Percentiles rank a stretch among this genome's conserved stretches.
Evolutionary conservation across 2,797 vertebrate species (phyloP).

Genomic region (Ataeniobius toweri): DNA sequence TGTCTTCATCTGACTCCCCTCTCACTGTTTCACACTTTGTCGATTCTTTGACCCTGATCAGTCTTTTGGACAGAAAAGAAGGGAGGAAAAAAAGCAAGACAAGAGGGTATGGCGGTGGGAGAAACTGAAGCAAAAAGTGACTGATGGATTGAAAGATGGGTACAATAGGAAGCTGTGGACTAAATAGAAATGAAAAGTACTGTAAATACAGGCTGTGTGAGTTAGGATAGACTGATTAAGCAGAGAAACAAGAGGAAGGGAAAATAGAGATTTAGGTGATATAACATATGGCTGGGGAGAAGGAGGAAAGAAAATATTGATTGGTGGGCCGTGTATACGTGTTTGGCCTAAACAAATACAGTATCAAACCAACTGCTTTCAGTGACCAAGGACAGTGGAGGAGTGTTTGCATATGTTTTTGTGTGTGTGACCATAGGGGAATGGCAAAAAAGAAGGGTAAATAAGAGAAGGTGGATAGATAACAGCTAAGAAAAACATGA

Average conservation of each 20-base stretch:
- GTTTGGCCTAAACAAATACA: slow-evolving; percentile 80
- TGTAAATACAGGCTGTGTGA: slow-evolving; percentile 33
- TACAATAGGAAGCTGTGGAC: slow-evolving; percentile 31
- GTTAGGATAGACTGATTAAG: slow-evolving; percentile 28
- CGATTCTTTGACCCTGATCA: slow-evolving; percentile 75
- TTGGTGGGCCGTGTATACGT: slow-evolving; percentile 75
- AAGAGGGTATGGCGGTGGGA: not conserved
- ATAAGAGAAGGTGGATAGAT: slow-evolving; percentile 37
- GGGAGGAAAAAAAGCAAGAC: slow-evolving; percentile 26
- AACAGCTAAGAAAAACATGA: slow-evolving; percentile 47
- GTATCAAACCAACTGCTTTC: slow-evolving; percentile 62
- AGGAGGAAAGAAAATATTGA: slow-evolving; percentile 78
- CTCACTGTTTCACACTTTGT: slow-evolving; percentile 57
- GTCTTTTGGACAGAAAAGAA: slow-evolving; percentile 62
- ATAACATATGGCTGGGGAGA: slow-evolving; percentile 69
- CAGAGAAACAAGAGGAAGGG: slow-evolving; percentile 30
- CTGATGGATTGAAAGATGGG: slow-evolving; percentile 43
- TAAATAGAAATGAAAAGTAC: slow-evolving; percentile 28
- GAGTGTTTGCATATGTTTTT: slow-evolving; percentile 12
- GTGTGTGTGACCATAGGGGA: not conserved
- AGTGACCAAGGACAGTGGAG: slow-evolving; percentile 56
- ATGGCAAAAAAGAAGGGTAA: slow-evolving; percentile 18
- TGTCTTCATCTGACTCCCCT: slow-evolving; percentile 45
- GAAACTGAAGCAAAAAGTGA: slow-evolving; percentile 35
- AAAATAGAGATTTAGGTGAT: slow-evolving; percentile 38